Percentiles rank a stretch among this genome's conserved stretches.
phyloP scores from a whole-genome alignment of 2,888 invertebrate genomes.

The Limnephilus marmoratus region DNA sequence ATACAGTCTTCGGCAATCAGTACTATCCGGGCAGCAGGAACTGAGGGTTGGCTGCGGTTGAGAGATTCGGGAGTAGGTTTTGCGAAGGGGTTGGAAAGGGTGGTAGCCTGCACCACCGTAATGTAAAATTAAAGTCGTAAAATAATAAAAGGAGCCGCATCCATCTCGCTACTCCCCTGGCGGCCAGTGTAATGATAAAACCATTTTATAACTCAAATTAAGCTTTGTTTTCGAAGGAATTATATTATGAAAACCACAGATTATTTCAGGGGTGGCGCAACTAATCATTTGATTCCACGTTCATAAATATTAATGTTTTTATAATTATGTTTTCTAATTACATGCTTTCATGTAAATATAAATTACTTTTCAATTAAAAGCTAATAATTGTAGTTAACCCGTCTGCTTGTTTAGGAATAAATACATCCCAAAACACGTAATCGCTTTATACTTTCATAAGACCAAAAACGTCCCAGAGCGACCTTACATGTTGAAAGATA shows the following conservation, averaged over 20 bases:
- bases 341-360: background rate
- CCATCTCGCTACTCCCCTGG: conserved; percentile 63
- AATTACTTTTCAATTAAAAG: background rate
- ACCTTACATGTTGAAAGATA: too few species aligned
- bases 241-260: conserved; percentile 62
- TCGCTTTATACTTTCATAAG: too few species aligned
- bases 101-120: conserved; percentile 53
- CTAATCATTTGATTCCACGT: background rate
- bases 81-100: conserved; percentile 43
- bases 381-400: too few species aligned
- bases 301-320: background rate
- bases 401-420: too few species aligned
- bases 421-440: too few species aligned
- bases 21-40: background rate
- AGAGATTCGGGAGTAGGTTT: conserved; percentile 39
- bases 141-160: conserved; percentile 66
- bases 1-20: conserved; percentile 31
- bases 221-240: conserved; percentile 65
- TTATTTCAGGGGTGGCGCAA: conserved; percentile 56
- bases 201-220: conserved; percentile 66
- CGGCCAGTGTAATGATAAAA: conserved; percentile 65
- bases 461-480: too few species aligned
- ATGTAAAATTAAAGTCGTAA: conserved; percentile 66
- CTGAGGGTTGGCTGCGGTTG: conserved; percentile 49
- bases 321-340: background rate